Evolutionary conservation across 2,113 vertebrate genomes (phyloP).

Genomic region (Plotosus lineatus): DNA sequence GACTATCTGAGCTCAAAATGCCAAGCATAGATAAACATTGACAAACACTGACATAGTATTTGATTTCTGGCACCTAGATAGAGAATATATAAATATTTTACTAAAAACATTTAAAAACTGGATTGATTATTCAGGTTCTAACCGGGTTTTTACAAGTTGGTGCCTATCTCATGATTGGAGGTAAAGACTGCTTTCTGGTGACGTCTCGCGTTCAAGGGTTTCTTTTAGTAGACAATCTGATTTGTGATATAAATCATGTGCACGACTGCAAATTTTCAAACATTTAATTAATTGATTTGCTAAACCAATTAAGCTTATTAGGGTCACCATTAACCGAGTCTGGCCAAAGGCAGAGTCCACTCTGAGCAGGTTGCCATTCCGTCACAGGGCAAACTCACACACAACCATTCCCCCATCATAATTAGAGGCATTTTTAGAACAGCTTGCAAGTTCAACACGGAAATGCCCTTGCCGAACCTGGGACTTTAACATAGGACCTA

Average conservation of each 20-base stretch:
- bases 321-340: too few species aligned
- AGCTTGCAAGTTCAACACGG: too few species aligned
- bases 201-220: constrained; percentile 41
- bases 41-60: constrained; percentile 28
- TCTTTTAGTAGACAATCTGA: neutral
- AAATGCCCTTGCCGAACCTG: too few species aligned
- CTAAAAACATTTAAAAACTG: constrained; percentile 56
- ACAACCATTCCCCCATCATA: too few species aligned
- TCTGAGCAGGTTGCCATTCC: too few species aligned
- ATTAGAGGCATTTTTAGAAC: too few species aligned
- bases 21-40: constrained; percentile 13
- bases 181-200: constrained; percentile 43
- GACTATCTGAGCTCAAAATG: constrained; percentile 23
- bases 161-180: constrained; percentile 35
- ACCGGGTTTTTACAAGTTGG: constrained; percentile 54
- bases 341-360: too few species aligned
- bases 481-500: too few species aligned
- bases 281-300: neutral
- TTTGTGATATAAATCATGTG: neutral
- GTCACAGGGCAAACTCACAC: too few species aligned
- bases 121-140: constrained; percentile 44
- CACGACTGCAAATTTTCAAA: neutral
- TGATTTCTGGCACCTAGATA: constrained; percentile 39
- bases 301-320: too few species aligned
- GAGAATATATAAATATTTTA: constrained; percentile 61